Evolutionary conservation across 2,797 vertebrate genomes (phyloP).

Genomic region (Smutsia temminckii): DNA sequence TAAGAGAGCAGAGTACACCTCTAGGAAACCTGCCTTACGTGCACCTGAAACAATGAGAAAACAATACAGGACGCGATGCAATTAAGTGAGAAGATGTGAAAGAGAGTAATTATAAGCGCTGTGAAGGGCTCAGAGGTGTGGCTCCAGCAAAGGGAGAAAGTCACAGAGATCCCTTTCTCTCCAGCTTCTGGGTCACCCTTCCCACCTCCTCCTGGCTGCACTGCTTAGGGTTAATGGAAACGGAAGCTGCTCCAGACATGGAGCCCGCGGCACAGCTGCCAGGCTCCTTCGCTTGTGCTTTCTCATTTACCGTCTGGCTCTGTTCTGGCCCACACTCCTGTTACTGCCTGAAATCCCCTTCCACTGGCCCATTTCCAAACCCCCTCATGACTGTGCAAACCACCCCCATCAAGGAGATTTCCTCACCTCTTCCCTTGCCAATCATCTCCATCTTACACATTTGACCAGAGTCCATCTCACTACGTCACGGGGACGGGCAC

Average conservation of each 20-base stretch:
- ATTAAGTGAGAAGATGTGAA: slow-evolving; percentile 43
- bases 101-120: neutral
- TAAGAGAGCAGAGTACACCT: neutral
- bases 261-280: accelerated
- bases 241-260: neutral
- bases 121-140: neutral
- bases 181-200: neutral
- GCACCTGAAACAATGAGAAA: slow-evolving; percentile 44
- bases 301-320: neutral
- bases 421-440: neutral
- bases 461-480: neutral
- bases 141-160: neutral
- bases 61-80: neutral
- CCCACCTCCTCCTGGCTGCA: neutral
- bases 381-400: neutral
- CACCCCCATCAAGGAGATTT: neutral
- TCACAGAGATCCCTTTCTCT: neutral
- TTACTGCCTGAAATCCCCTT: neutral
- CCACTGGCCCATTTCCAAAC: neutral
- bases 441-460: neutral
- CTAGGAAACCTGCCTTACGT: slow-evolving; percentile 41
- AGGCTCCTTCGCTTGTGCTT: neutral
- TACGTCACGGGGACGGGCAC: accelerated
- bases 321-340: neutral
- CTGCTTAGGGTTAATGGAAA: neutral